Conservation (phyloP, 1,140 invertebrate genomes). For the Ditylenchus dipsaci region DNA sequence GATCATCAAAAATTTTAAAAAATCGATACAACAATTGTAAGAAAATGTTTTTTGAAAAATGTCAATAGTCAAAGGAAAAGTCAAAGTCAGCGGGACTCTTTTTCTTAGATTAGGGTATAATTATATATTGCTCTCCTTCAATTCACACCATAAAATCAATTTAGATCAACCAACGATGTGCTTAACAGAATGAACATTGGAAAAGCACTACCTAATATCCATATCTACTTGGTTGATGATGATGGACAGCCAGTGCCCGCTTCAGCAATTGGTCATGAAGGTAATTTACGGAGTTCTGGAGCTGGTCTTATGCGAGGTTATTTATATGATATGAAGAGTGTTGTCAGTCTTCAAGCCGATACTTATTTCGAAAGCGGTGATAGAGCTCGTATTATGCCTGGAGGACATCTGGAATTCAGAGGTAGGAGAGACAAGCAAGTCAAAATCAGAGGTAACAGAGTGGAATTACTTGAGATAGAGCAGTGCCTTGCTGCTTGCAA, state of each 20-base stretch:
- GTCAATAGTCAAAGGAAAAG: too few relatives aligned
- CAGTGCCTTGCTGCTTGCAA: not conserved
- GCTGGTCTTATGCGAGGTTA: constrained; percentile 21
- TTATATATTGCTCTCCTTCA: too few relatives aligned
- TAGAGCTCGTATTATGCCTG: not conserved
- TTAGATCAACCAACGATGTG: not conserved
- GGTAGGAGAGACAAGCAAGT: constrained; percentile 14
- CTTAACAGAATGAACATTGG: not conserved
- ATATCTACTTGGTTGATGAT: not conserved
- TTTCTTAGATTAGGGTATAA: too few relatives aligned
- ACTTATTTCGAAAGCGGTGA: constrained; percentile 15
- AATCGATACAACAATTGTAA: too few relatives aligned
- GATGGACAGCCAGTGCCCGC: not conserved
- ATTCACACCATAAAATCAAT: too few relatives aligned
- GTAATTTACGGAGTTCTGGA: constrained; percentile 11
- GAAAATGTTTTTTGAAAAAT: too few relatives aligned
- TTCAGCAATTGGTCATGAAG: not conserved
- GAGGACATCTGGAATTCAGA: constrained; percentile 10
- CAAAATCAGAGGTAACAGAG: constrained; percentile 25
- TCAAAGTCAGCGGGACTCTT: too few relatives aligned
- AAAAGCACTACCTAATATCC: not conserved
- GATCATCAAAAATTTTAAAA: too few relatives aligned
- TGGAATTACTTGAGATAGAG: constrained; percentile 18
- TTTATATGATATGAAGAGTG: not conserved
- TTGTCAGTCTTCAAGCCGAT: not conserved